Percentiles rank a stretch among this genome's conserved stretches.
These are phyloP conservation scores for Monochamus alternatus DNA, from an alignment of 2,888 invertebrate genomes.

Conservation along the genomic window DNA sequence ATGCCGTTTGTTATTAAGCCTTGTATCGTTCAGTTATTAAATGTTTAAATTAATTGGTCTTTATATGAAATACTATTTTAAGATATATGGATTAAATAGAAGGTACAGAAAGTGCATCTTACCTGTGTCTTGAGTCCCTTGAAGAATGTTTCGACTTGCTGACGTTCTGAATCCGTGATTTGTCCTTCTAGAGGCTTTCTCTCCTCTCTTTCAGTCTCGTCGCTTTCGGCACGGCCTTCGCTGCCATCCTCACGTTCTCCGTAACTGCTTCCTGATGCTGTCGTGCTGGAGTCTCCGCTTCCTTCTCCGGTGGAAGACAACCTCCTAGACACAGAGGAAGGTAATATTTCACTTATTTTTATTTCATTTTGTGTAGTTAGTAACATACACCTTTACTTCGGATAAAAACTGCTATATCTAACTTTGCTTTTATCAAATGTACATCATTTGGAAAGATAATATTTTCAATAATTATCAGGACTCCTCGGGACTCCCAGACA, in stretches of 20 bases:
- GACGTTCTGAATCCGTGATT: slow-evolving; percentile 78
- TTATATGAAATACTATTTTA: too few species aligned
- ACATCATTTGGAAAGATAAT: too few species aligned
- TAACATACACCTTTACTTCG: too few species aligned
- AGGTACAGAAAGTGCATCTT: slow-evolving; percentile 33
- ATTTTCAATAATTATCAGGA: too few species aligned
- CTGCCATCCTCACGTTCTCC: slow-evolving; percentile 74
- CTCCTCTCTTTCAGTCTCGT: slow-evolving; percentile 69
- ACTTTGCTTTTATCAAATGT: too few species aligned
- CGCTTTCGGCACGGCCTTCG: slow-evolving; percentile 72
- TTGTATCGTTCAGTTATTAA: too few species aligned
- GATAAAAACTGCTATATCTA: too few species aligned
- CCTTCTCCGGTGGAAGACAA: slow-evolving; percentile 77
- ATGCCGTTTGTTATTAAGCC: too few species aligned
- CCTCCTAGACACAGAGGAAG: slow-evolving; percentile 39
- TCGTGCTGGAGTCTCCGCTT: slow-evolving; percentile 71
- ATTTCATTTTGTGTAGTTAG: too few species aligned
- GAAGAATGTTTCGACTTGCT: slow-evolving; percentile 83
- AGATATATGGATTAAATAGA: too few species aligned
- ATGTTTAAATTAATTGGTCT: too few species aligned
- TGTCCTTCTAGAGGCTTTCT: slow-evolving; percentile 69
- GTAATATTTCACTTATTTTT: not conserved
- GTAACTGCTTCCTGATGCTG: slow-evolving; percentile 72
- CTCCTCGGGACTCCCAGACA: too few species aligned
- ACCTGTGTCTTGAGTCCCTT: slow-evolving; percentile 85